Base-by-base conservation (phyloP, 1,140 invertebrate species). In the Euschistus heros region DNA sequence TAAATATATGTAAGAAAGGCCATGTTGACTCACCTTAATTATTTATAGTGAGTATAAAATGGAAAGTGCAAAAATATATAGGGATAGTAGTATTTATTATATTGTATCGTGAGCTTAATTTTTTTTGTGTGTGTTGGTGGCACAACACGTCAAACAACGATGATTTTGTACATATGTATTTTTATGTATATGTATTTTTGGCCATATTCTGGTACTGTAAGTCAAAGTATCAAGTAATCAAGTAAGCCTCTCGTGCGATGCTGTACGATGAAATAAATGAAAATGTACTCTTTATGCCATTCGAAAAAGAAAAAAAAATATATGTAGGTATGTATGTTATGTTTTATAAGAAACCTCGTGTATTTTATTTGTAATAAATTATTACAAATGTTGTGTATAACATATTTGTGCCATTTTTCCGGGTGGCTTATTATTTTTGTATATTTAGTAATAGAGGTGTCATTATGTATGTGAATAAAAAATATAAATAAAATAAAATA, bases 341-440 rank as follows among this genome's bases (percentile, higher is more conserved):
- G 20, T 22, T 57, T 7, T 57, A 24, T 24, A 13, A 20, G n/a
- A 57, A 8, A 24, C 47, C 5, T 26, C 24, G 4, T 27, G 22
- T 57, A 57, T 24, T 57, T 24, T 26, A 24, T 15, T 24, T 57
- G 24, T 17, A 57, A 17, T 27, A 24, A 20, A 0, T 24, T 24
- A 57, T 57, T 20, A 57, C 33, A 37, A 37, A 37, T 37, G 33
- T 37, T 37, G 47, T 50, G 47, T 50, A 50, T 22, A 57, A 57
- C 24, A 57, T 26, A 57, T 24, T 57, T 26, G 54, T 57, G 54
- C 54, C 54, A 57, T 57, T 57, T 57, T 57, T 57, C 14, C 15
- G 24, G 24, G 54, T 57, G 54, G 54, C 54, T 57, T 57, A 57
- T 57, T 57, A 57, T 57, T 57, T 57, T 57, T 57, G 54, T 57